Base-by-base conservation (phyloP, 2,888 invertebrate species). In the Eurois occulta region DNA sequence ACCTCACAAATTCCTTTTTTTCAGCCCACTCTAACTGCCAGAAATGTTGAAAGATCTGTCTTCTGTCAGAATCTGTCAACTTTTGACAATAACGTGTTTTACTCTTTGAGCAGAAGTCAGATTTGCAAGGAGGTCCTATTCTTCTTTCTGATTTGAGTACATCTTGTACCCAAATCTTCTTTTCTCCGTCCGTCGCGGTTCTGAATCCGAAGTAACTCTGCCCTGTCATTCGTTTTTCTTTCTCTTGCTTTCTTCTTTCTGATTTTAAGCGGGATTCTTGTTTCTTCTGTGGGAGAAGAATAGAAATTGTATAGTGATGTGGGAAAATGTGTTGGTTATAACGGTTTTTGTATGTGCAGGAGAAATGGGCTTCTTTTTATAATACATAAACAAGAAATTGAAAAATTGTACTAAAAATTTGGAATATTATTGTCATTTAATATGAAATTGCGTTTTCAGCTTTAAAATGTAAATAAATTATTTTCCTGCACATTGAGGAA, bases 191-290 rank as follows among this genome's bases (percentile, higher is more conserved):
- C 0, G 72, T 74, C 4, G 86, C 80, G 0, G 90, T 86, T 0
- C 95, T 83, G 79, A 94, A 95, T 0, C 95, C 95, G 82, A 89
- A 93, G 84, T 95, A 95, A 24, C 94, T 93, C 24, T 91, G 92
- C 0, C 95, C 95, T 0, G 92, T 90, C 95, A 95, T 95, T 0
- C 95, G 89, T 77, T 94, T 94, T 3, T 90, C 88, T 38, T 94
- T 94, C 69, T 95, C 94, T 55, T 88, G 90, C 72, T 87, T 91
- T 3, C 95, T 89, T 2, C 88, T 85, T 70, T 94, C 92, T 0
- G 92, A 86, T 78, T 93, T 93, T 0, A 90, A 58, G 3, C 87
- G 86, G 0, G 90, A 78, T 8, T 93, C 92, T 71, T 91, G 92
- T 91, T 93, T 80, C 8, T 80, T 88, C 88, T 87, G 80, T 43